phyloP scores from a whole-genome alignment of 2,888 invertebrate genomes.

The Plebejus melissa region DNA sequence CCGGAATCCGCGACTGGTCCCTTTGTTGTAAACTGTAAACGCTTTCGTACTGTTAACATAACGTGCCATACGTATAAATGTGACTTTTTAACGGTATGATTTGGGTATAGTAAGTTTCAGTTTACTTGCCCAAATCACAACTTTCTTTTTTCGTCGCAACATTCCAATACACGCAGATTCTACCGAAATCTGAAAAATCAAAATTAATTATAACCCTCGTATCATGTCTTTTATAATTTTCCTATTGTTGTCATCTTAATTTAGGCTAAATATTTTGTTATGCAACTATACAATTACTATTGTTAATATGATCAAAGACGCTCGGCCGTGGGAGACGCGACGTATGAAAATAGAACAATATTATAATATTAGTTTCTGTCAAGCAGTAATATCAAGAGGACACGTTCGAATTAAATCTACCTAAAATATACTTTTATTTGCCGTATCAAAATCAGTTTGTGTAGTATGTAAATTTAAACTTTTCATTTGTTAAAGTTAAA shows the following conservation, averaged over 20 bases:
- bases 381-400: neutral
- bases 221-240: neutral
- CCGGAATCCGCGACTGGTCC: slow-evolving; percentile 47
- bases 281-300: neutral
- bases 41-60: slow-evolving; percentile 1
- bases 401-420: neutral
- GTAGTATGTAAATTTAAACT: too few relatives aligned
- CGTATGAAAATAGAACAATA: slow-evolving; percentile 11
- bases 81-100: neutral
- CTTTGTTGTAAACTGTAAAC: slow-evolving; percentile 41
- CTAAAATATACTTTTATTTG: neutral
- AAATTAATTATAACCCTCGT: neutral
- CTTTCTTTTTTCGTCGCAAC: neutral
- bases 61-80: neutral
- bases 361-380: neutral
- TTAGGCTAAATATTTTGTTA: neutral
- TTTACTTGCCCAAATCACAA: neutral
- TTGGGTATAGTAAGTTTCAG: neutral
- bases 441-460: too few relatives aligned
- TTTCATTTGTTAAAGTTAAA: too few relatives aligned
- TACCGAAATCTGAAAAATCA: neutral
- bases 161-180: neutral
- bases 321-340: neutral
- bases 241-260: neutral
- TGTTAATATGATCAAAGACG: slow-evolving; percentile 13